A percentile compares a stretch with the other conserved stretches of the same genome.
Conservation (phyloP, 2,113 vertebrate genomes). For the Sinocyclocheilus rhinocerous region DNA sequence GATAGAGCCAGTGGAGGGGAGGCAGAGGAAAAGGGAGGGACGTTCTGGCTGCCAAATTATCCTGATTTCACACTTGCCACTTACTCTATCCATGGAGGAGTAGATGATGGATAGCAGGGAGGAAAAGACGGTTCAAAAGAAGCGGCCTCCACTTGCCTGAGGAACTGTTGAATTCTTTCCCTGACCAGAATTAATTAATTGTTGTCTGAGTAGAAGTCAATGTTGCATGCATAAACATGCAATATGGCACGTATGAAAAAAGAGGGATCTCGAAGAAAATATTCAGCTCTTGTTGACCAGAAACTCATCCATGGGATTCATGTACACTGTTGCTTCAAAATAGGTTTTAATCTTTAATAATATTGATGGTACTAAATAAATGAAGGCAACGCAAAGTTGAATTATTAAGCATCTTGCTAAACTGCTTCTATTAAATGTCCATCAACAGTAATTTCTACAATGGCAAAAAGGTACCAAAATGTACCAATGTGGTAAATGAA, state of each 20-base stretch:
- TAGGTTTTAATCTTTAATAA: not conserved
- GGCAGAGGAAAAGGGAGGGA: conserved; percentile 60
- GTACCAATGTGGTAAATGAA: not conserved
- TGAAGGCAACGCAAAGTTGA: not conserved
- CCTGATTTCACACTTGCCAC: conserved; percentile 78
- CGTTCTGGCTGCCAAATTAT: conserved; percentile 75
- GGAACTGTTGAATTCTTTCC: conserved; percentile 43
- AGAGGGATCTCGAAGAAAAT: not conserved
- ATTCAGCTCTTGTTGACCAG: not conserved
- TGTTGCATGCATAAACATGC: conserved; percentile 29
- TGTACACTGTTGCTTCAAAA: not conserved
- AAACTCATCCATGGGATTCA: not conserved
- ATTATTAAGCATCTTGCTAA: not conserved
- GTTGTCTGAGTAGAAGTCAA: conserved; percentile 22
- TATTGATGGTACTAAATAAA: not conserved
- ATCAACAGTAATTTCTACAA: not conserved
- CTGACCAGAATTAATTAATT: conserved; percentile 7
- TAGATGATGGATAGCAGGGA: conserved; percentile 74
- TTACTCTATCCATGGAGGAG: conserved; percentile 68
- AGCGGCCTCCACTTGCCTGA: conserved; percentile 63
- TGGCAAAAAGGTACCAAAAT: not conserved
- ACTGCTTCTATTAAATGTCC: not conserved
- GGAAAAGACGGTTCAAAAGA: conserved; percentile 63
- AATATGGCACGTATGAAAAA: conserved; percentile 9
- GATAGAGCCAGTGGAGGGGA: conserved; percentile 61